phyloP scores from a whole-genome alignment of 2,797 vertebrate species.

The Miichthys miiuy region DNA sequence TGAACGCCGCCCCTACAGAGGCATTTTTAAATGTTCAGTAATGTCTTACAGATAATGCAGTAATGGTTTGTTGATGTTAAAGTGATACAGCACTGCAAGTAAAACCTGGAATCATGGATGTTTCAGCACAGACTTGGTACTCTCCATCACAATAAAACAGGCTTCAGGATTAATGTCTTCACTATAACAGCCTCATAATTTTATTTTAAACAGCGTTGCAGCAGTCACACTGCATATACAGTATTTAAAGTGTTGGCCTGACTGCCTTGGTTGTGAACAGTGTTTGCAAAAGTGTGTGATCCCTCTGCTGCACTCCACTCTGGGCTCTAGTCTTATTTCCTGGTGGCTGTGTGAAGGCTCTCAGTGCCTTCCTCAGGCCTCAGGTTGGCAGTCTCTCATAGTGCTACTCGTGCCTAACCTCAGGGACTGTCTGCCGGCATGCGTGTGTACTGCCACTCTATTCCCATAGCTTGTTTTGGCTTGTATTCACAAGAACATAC shows the following conservation, averaged over 20 bases:
- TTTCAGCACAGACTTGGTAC: slow-evolving; percentile 1
- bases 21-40: not conserved
- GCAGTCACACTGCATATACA: slow-evolving; percentile 23
- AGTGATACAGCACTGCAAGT: not conserved
- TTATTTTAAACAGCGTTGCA: slow-evolving; percentile 3
- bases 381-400: slow-evolving; percentile 65
- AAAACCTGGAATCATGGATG: slow-evolving; percentile 17
- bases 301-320: slow-evolving; percentile 34
- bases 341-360: slow-evolving; percentile 53
- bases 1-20: not conserved
- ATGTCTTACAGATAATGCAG: not conserved
- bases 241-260: slow-evolving; percentile 8
- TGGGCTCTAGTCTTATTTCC: slow-evolving; percentile 50
- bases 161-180: slow-evolving; percentile 27
- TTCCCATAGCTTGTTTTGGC: slow-evolving; percentile 62
- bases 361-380: slow-evolving; percentile 38
- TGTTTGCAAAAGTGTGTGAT: slow-evolving; percentile 51
- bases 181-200: slow-evolving; percentile 19
- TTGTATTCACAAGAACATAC: slow-evolving; percentile 43
- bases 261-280: slow-evolving; percentile 33
- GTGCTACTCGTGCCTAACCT: slow-evolving; percentile 63
- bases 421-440: slow-evolving; percentile 51
- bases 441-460: slow-evolving; percentile 44
- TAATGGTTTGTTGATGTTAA: slow-evolving; percentile 6
- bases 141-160: not conserved